Conservation (phyloP, 2,113 vertebrate species). For the Cyanistes caeruleus region DNA sequence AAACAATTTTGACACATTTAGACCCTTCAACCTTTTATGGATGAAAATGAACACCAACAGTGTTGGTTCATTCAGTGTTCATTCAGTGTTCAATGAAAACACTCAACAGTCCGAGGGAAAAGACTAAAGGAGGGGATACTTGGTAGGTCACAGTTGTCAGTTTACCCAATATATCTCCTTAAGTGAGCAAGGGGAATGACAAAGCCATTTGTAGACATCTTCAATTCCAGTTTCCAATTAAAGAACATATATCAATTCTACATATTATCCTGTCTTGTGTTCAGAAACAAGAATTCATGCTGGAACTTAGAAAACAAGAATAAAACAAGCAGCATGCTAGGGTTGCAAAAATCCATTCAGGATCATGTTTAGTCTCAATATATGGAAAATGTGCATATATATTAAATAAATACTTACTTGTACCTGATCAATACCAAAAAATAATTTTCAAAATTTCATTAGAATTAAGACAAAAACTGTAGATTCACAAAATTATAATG, state of each 20-base stretch:
- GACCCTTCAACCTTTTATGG: not conserved
- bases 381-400: not conserved
- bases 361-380: not conserved
- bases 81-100: too few species aligned
- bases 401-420: not conserved
- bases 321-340: not conserved
- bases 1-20: slow-evolving; percentile 15
- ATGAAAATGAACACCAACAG: slow-evolving; percentile 9
- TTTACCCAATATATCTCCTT: not conserved
- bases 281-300: not conserved
- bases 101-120: not conserved
- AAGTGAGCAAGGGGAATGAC: not conserved
- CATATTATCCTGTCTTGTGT: not conserved
- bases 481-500: not conserved
- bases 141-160: not conserved
- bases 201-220: not conserved
- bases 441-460: too few species aligned
- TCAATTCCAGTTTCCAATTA: not conserved
- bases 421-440: not conserved
- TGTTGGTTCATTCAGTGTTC: too few species aligned
- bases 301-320: not conserved
- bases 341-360: not conserved
- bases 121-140: not conserved
- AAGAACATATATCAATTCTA: not conserved
- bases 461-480: not conserved